Conservation (phyloP, 1,140 invertebrate genomes). For the Zaprionus inermis region DNA sequence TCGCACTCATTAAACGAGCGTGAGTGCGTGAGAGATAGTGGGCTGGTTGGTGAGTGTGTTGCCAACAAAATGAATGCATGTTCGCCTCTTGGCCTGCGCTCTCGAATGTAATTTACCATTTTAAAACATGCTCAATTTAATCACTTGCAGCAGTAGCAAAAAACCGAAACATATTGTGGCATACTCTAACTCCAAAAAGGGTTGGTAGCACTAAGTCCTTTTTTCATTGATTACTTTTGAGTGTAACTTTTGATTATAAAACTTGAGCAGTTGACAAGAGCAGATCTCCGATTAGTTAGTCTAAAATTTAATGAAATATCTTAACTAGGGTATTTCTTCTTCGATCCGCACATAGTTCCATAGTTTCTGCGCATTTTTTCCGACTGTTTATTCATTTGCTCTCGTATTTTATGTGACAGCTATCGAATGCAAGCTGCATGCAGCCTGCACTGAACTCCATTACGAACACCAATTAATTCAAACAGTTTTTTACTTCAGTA, state of each 20-base stretch:
- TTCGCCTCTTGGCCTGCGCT: constrained; percentile 17
- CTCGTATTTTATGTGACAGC: constrained; percentile 22
- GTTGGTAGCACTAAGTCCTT: background rate
- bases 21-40: background rate
- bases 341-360: background rate
- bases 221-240: too few species aligned
- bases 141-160: constrained; percentile 19
- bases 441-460: constrained; percentile 5
- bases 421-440: constrained; percentile 24
- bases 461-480: background rate
- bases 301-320: background rate
- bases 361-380: constrained; percentile 1
- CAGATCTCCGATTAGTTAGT: background rate
- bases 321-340: background rate
- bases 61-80: constrained; percentile 15
- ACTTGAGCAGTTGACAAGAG: too few species aligned
- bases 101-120: constrained; percentile 42
- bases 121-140: constrained; percentile 42
- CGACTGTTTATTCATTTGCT: constrained; percentile 12
- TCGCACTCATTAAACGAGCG: constrained; percentile 39
- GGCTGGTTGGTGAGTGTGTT: background rate
- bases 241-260: too few species aligned
- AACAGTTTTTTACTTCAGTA: constrained; percentile 11
- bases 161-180: background rate
- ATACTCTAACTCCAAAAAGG: background rate